phyloP scores from a whole-genome alignment of 1,140 invertebrate genomes.

The Ceratina japonica region DNA sequence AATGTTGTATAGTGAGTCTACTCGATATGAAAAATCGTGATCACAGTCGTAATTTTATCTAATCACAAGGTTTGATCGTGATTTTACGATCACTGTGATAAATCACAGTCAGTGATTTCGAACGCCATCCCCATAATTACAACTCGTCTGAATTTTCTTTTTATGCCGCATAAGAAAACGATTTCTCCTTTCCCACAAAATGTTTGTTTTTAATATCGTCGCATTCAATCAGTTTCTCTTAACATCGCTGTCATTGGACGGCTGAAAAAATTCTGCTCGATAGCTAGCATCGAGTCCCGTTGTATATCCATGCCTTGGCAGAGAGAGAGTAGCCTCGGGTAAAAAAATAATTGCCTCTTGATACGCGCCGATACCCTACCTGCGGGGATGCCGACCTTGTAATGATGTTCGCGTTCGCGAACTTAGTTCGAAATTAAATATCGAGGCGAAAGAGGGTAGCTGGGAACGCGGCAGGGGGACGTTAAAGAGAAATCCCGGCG shows the following conservation, averaged over 20 bases:
- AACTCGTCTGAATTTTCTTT: too few relatives aligned
- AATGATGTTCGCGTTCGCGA: constrained; percentile 67
- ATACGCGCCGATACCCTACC: constrained; percentile 70
- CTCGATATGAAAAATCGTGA: too few relatives aligned
- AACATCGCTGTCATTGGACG: not conserved
- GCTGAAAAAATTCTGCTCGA: not conserved
- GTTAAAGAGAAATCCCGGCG: constrained; percentile 49
- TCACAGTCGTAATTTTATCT: too few relatives aligned
- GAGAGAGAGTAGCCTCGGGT: constrained; percentile 60
- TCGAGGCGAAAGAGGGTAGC: constrained; percentile 47
- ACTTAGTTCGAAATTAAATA: constrained; percentile 77
- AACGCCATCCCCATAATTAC: too few relatives aligned
- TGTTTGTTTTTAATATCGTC: too few relatives aligned
- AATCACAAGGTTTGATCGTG: too few relatives aligned
- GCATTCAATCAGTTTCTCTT: too few relatives aligned
- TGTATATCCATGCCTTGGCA: constrained; percentile 1
- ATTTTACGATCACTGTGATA: too few relatives aligned
- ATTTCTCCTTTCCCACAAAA: too few relatives aligned
- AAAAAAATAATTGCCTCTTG: constrained; percentile 68
- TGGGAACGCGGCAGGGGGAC: constrained; percentile 23
- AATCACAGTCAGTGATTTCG: too few relatives aligned
- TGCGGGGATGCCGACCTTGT: constrained; percentile 59
- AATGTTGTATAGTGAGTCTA: too few relatives aligned
- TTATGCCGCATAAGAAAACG: too few relatives aligned
- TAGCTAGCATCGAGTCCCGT: not conserved